Percentiles rank a stretch among this genome's conserved stretches.
phyloP scores from a whole-genome alignment of 2,888 invertebrate genomes.

The Watsonalla cultraria region DNA sequence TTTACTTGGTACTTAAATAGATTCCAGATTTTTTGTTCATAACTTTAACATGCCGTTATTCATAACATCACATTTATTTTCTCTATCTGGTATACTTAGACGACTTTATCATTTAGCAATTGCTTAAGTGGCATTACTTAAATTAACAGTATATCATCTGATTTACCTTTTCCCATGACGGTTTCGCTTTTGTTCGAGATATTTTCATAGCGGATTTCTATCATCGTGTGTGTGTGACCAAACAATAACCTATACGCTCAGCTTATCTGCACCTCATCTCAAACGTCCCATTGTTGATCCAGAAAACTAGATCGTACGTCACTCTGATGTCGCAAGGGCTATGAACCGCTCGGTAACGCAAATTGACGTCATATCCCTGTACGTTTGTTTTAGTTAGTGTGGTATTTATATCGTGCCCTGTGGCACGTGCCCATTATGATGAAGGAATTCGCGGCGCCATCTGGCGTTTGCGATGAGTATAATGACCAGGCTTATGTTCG shows the following conservation, averaged over 20 bases:
- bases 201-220: too few relatives aligned
- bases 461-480: slow-evolving; percentile 15
- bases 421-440: slow-evolving; percentile 11
- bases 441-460: slow-evolving; percentile 19
- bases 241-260: not conserved
- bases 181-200: too few relatives aligned
- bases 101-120: too few relatives aligned
- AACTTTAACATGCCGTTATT: too few relatives aligned
- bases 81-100: too few relatives aligned
- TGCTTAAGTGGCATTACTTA: too few relatives aligned
- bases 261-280: not conserved
- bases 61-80: too few relatives aligned
- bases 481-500: not conserved
- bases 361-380: slow-evolving; percentile 32
- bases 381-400: slow-evolving; percentile 10
- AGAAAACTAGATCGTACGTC: not conserved
- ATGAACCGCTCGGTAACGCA: slow-evolving; percentile 8
- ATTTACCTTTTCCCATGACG: too few relatives aligned
- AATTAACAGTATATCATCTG: too few relatives aligned
- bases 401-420: slow-evolving; percentile 39
- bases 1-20: too few relatives aligned
- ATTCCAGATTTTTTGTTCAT: too few relatives aligned
- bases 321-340: not conserved
- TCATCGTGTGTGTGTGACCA: not conserved
- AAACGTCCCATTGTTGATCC: not conserved